phyloP scores from a whole-genome alignment of 2,888 invertebrate species.

The Sussaba pulchella region DNA sequence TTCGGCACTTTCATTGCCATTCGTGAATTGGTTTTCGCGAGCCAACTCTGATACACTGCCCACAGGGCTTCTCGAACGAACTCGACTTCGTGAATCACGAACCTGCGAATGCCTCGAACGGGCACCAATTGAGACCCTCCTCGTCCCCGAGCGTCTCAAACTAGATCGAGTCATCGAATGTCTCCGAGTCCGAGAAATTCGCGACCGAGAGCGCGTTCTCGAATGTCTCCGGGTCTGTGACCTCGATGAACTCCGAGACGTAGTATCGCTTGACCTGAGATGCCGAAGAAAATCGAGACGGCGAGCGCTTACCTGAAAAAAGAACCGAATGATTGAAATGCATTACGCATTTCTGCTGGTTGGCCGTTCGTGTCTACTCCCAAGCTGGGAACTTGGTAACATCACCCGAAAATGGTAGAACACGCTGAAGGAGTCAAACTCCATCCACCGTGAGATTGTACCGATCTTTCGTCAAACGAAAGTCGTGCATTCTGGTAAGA shows the following conservation, averaged over 20 bases:
- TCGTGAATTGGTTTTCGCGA: conserved; percentile 11
- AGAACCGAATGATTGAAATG: background rate
- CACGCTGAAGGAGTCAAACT: conserved; percentile 32
- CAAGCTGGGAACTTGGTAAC: background rate
- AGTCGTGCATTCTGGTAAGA: conserved; percentile 55
- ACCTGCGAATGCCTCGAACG: conserved; percentile 9
- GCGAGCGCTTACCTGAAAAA: conserved; percentile 34
- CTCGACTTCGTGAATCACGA: background rate
- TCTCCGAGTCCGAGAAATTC: background rate
- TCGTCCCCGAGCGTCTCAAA: conserved; percentile 42
- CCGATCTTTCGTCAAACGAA: conserved; percentile 57
- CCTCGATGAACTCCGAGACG: conserved; percentile 13
- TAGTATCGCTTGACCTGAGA: background rate
- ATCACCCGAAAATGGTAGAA: background rate
- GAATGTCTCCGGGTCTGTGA: conserved; percentile 7
- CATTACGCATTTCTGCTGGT: conserved; percentile 4
- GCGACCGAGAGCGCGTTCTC: background rate
- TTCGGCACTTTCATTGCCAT: conserved; percentile 25
- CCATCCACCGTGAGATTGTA: conserved; percentile 9
- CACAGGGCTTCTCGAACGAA: background rate
- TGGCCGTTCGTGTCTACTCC: background rate
- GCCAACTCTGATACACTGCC: background rate
- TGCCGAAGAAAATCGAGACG: conserved; percentile 22
- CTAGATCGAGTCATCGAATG: conserved; percentile 32
- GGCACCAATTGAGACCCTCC: conserved; percentile 23